phyloP scores from a whole-genome alignment of 2,797 vertebrate species.

The Sorex maritimensis region DNA sequence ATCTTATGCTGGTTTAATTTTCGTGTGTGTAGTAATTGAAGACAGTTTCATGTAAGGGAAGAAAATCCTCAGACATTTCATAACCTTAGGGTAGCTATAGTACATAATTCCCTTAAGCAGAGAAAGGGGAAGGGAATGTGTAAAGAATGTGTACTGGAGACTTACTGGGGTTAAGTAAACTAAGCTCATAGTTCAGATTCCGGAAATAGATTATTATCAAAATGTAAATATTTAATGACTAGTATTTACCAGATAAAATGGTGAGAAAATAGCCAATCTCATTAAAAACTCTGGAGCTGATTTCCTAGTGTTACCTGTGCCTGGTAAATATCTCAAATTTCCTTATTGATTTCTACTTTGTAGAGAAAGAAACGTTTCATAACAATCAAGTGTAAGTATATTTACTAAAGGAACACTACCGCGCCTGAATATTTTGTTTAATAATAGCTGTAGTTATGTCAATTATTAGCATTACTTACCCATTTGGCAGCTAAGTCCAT shows the following conservation, averaged over 20 bases:
- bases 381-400: background rate
- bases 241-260: constrained; percentile 64
- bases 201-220: constrained; percentile 66
- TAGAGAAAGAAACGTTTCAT: constrained; percentile 72
- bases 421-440: constrained; percentile 1
- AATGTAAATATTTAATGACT: constrained; percentile 83
- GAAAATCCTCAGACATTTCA: constrained; percentile 19
- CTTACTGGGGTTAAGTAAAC: constrained; percentile 75
- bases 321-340: constrained; percentile 55
- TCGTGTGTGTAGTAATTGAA: constrained; percentile 58
- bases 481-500: constrained; percentile 12
- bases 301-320: constrained; percentile 39
- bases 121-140: constrained; percentile 16
- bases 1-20: constrained; percentile 73
- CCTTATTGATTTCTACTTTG: constrained; percentile 43
- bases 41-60: constrained; percentile 6
- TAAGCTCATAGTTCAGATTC: constrained; percentile 68
- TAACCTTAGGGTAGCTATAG: background rate
- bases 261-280: constrained; percentile 72
- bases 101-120: constrained; percentile 58
- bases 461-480: constrained; percentile 8
- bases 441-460: constrained; percentile 7
- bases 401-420: constrained; percentile 36
- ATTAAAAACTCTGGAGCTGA: constrained; percentile 45
- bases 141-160: constrained; percentile 70